These are phyloP conservation scores for Tympanoctomys barrerae DNA, from an alignment of 2,797 vertebrate genomes.

Conservation along the genomic window DNA sequence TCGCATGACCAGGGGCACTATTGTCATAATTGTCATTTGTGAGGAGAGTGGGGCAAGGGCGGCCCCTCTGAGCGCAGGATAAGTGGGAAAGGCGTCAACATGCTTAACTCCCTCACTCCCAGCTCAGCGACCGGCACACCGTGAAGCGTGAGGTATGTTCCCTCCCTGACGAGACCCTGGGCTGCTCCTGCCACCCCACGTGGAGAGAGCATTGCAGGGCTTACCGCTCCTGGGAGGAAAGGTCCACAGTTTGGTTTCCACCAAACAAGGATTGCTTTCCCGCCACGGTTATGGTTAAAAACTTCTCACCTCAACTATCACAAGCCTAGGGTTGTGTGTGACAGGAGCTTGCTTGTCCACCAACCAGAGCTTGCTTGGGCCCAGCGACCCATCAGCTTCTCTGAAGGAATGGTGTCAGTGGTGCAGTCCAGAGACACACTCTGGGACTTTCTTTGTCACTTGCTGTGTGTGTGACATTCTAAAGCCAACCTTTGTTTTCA, in stretches of 20 bases:
- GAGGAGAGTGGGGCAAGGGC: not conserved
- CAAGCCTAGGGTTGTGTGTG: not conserved
- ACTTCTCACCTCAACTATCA: no score
- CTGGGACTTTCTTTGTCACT: not conserved
- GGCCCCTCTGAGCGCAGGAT: not conserved
- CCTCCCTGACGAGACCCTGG: not conserved
- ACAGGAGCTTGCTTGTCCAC: not conserved
- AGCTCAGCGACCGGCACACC: not conserved
- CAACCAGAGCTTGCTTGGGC: not conserved
- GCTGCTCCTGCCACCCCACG: not conserved
- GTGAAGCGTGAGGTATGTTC: not conserved
- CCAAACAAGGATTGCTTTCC: not conserved
- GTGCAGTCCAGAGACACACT: not conserved
- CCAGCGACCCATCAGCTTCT: not conserved
- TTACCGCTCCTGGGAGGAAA: no score
- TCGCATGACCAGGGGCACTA: not conserved
- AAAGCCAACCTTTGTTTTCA: slow-evolving; percentile 30
- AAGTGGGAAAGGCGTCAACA: not conserved
- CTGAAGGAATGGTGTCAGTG: not conserved
- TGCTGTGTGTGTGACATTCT: not conserved
- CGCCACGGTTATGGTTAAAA: not conserved
- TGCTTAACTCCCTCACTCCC: rapidly evolving
- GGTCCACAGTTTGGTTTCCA: not conserved
- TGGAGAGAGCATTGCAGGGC: not conserved
- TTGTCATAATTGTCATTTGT: not conserved